Base-by-base conservation (phyloP, 2,113 vertebrate genomes). In the Onychorhynchus coronatus region DNA sequence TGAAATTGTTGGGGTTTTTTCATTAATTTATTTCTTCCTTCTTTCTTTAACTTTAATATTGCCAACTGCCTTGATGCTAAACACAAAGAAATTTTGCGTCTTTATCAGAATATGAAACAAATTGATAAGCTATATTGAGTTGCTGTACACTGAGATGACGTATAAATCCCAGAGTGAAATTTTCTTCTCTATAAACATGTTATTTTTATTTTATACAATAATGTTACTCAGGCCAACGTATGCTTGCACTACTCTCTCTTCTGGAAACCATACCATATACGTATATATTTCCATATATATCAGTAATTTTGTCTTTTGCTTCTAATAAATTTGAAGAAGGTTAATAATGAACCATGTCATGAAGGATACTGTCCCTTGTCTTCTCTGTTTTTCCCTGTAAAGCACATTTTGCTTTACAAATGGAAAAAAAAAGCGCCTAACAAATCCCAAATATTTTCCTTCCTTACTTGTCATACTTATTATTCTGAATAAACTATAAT, bases 1-100 rank as follows among this genome's bases (percentile, higher is more conserved):
- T 68, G 35, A 67, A 58, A 58, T 9, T 8, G 4, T 12, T 73
- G 7, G 2, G 0, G 0, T 30, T 53, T 41, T 58, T 12, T 2
- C 6, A 50, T 27, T 1, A 49, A 50, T 71, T 61, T 22, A 10
- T 41, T 55, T 52, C 20, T 86, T 66, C 14, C 4, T 59, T 59
- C 80, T 68, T 19, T 59, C 14, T 89, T 62, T 49, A 27, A 3
- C 2, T 71, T 63, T 59, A 76, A 24, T 55, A 37, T 41, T 86
- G 16, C 0, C 9, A 41, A 14, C 4, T 68, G 11, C 5, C 31
- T 87, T 62, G 14, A 42, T 66, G 55, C 4, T n/a, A 85, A 86
- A 55, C 14, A 61, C 12, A 5, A 80, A 85, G 22, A 70, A 23
- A 35, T 47, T 50, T 81, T 39, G 4, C 2, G 9, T 53, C 18